Base-by-base conservation (phyloP, 2,113 vertebrate species). In the Smithornis capensis region DNA sequence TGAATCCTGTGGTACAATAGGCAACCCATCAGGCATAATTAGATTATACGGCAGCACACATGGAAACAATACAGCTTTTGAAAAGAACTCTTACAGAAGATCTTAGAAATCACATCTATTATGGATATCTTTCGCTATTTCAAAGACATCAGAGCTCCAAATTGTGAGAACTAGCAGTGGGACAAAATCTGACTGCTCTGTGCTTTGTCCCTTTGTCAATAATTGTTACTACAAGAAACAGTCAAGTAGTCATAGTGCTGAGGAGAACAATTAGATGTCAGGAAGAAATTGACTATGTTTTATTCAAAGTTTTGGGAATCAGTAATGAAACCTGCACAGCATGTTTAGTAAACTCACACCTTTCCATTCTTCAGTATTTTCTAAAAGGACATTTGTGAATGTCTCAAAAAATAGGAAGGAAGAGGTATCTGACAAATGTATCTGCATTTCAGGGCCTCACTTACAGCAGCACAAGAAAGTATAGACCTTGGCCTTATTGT, bases 11-110 rank as follows among this genome's bases (percentile, higher is more conserved):
- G 65, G 57, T 91, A 94, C 95, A 97, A 97, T 95, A 88, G 95
- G 55, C 85, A 96, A 90, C 95, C 92, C 96, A 92, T 97, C 97
- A 97, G 95, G 95, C 96, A 94, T 97, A 97, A 97, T 97, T 97
- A 97, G 97, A 97, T 97, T 97, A 96, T 97, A 97, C 84, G 78
- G 94, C 73, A 8, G 91, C 94, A 94, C 95, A 94, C 95, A 94
- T 95, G 96, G 96, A 97, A 97, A 97, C 96, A 96, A 97, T 95
- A 77, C 70, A 92, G 90, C 93, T 96, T 94, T 97, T 96, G 97
- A 94, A 93, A 96, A 92, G 92, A 75, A 89, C 78, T 95, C 83
- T 86, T 88, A 92, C 81, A 84, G 95, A 97, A 97, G 78, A 97
- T 96, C 92, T 96, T 94, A 91, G 95, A 97, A 97, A 96, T 95